Conservation (phyloP, 2,113 vertebrate genomes). For the Salminus brasiliensis region DNA sequence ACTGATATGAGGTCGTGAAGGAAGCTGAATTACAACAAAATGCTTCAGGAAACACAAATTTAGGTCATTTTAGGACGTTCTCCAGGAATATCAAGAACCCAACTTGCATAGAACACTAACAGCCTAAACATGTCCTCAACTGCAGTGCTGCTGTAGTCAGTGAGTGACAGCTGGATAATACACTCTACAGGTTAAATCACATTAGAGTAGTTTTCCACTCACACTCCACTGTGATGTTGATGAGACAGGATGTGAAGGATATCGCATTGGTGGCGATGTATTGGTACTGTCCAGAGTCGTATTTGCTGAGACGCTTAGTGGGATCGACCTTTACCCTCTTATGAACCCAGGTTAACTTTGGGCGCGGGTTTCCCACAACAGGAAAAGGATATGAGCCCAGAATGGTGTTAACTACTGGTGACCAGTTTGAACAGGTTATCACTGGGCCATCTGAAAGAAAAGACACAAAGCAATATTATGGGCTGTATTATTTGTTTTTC, state of each 20-base stretch:
- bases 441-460: constrained; percentile 51
- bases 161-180: too few relatives aligned
- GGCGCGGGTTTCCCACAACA: constrained; percentile 52
- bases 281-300: constrained; percentile 40
- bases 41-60: too few relatives aligned
- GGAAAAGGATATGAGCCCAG: background rate
- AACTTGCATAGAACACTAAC: too few relatives aligned
- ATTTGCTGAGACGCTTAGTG: constrained; percentile 32
- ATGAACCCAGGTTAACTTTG: constrained; percentile 51
- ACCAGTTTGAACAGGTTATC: constrained; percentile 16
- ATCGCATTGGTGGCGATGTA: too few relatives aligned
- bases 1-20: too few relatives aligned
- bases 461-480: background rate
- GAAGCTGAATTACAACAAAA: too few relatives aligned
- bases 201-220: background rate
- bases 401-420: background rate
- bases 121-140: too few relatives aligned
- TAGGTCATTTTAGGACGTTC: too few relatives aligned
- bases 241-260: background rate
- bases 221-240: background rate
- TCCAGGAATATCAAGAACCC: too few relatives aligned
- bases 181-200: background rate
- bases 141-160: too few relatives aligned
- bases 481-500: too few relatives aligned
- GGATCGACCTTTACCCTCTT: background rate